Base-by-base conservation (phyloP, 2,888 invertebrate species). In the Drosophila mulleri region DNA sequence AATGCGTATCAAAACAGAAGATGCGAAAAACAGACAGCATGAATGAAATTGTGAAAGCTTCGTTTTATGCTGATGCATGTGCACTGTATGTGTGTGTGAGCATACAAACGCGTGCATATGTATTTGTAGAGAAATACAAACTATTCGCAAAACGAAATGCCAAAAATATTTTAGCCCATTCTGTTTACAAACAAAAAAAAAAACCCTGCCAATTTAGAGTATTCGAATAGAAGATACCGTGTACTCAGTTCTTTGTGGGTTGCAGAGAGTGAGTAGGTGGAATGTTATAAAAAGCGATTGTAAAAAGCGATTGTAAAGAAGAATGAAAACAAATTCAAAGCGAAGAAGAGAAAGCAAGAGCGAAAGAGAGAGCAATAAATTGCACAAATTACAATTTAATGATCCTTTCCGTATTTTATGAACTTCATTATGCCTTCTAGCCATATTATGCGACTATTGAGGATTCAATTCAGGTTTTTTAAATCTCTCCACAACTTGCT, bases 1-100 rank as follows among this genome's bases (percentile, higher is more conserved):
- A 78, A 80, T 72, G 63, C 61, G 61, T 62, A 78, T 80, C 80
- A 78, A 58, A 80, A 78, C 80, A 78, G 73, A 80, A 80, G 39
- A 59, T 67, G 67, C 75, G 60, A 80, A 75, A 45, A 47, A 29
- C 58, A 39, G 39, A 72, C 44, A 65, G 35, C 35, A 71, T 83
- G 78, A 89, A 87, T 80, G 79, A 81, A 89, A 85, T 75, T 89
- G 86, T 88, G 85, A 89, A 86, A 86, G 89, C 77, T 72, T 61
- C 50, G 64, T 70, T 80, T 67, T 50, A 62, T 63, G 52, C 61
- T 54, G 39, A 37, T 66, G 44, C 42, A 53, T 52, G 37, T 71
- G 44, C 37, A 41, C 11, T 59, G 59, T 37, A 45, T 29, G 20
- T 61, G 16, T 20, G 16, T 37, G 12, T 65, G 37, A 23, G 45